These are phyloP conservation scores for Euzetes globulus DNA, from an alignment of 2,888 invertebrate species.

Conservation along the genomic window DNA sequence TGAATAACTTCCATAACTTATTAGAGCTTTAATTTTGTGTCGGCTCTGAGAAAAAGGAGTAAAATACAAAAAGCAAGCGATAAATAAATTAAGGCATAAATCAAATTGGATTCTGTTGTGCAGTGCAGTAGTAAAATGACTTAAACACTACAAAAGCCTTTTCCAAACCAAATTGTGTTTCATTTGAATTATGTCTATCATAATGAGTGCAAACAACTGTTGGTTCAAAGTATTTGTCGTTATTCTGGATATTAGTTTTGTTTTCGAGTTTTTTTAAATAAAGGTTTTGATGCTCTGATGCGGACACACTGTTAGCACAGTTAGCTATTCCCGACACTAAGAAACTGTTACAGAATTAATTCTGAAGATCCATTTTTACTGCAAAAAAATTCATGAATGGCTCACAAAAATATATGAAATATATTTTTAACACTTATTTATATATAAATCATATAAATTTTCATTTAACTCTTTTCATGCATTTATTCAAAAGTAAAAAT, in stretches of 20 bases:
- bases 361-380: neutral
- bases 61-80: conserved; percentile 8
- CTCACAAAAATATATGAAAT: neutral
- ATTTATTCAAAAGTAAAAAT: neutral
- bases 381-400: neutral
- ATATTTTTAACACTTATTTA: neutral
- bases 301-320: neutral
- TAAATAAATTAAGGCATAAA: conserved; percentile 25
- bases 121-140: neutral
- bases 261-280: neutral
- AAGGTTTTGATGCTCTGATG: neutral
- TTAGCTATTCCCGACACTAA: neutral
- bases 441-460: neutral
- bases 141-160: neutral
- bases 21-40: neutral
- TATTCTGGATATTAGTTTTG: neutral
- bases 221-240: neutral
- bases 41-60: neutral
- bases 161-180: neutral
- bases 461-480: neutral
- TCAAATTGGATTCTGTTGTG: neutral
- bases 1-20: neutral
- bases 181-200: conserved; percentile 16
- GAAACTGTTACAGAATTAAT: neutral
- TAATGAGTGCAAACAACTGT: conserved; percentile 10